Evolutionary conservation across 1,140 invertebrate genomes (phyloP), one percentile per base, ranked within the genome.

Genomic region (Calephelis nemesis): DNA sequence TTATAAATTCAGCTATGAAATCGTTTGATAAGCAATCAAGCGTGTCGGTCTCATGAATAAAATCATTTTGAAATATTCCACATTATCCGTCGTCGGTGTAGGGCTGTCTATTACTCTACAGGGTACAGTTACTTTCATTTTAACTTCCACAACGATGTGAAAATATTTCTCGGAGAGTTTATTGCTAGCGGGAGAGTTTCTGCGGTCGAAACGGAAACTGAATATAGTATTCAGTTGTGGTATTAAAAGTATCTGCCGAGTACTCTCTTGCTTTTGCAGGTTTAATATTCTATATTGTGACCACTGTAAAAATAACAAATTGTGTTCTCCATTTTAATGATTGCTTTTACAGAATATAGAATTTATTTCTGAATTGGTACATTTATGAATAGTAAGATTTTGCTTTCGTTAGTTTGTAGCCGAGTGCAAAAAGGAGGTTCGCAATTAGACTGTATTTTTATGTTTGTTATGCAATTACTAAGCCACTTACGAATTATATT

Each of bases 71-170:
- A 85, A 89, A 82, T 83, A 77, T 83, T 81, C 78, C 70, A 79
- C 74, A 83, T 86, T 83, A 84, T 79, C 81, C 80, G 78, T 83
- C 78, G 83, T 76, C 77, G 77, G 75, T 75, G 70, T 71, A 70
- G 78, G 74, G 76, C 78, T 72, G 40, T 63, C 76, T 84, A 90
- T 87, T 77, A 83, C 84, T 82, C 87, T 84, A 73, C 82, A 19
- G 86, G 87, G 86, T 87, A 78, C 81, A 83, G 75, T 90, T 88
- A 90, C 85, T 90, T 88, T 88, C 86, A 86, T 90, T 90, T 90
- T 88, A 90, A 90, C 87, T 88, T 87, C 82, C 82, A 88, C 85
- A 90, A 90, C 85, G 87, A 90, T 87, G 87, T 88, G 87, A 90
- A 90, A 90, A 90, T 88, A 90, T 90, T 86, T 86, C 86, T 81